Base-by-base conservation (phyloP, 2,797 vertebrate genomes). In the Adelosebastes latens region DNA sequence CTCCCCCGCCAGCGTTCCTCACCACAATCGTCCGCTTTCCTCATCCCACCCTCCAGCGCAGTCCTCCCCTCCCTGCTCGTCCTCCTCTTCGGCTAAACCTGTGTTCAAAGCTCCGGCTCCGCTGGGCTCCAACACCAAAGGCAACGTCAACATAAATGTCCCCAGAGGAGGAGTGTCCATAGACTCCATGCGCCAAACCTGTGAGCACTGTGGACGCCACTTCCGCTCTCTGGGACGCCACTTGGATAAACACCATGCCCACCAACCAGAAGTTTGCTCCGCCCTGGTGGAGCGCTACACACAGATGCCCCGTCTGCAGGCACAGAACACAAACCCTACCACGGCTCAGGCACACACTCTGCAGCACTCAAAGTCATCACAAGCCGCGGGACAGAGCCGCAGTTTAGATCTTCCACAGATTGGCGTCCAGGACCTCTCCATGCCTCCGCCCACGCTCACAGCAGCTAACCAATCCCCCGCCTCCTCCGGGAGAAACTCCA, bases 181-280 rank as follows among this genome's bases (percentile, higher is more conserved):
- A n/a, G 88, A 92, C 75, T 80, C 92, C 64, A 88, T 90, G 80
- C 94, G 94, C 5, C 94, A 96, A 91, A 95, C 93, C 66, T 96
- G 96, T 6, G 93, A 95, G 67, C 94, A 95, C 90, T 96, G 96
- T 2, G 94, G 96, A 18, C 95, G 96, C 18, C 95, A 96, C 79
- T 96, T 96, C 76, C 95, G 96, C 73, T 96, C 96, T 1, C 77
- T 96, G 68, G 94, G 93, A 16, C 96, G 94, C 24, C 96, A 96
- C 86, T 83, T 96, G 75, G 95, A 96, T 68, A 96, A 96, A 82
- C 96, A 96, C 87, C 96, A 96, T 1, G 74, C 94, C 49, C 94
- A 96, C 92, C 96, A 96, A 79, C 95, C 95, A 0, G 95, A 96
- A 1, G 91, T 96, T 27, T 94, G 92, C 75, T 94, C 95, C 0